phyloP scores from a whole-genome alignment of 1,140 invertebrate species.

The Drosophila carrolli region DNA sequence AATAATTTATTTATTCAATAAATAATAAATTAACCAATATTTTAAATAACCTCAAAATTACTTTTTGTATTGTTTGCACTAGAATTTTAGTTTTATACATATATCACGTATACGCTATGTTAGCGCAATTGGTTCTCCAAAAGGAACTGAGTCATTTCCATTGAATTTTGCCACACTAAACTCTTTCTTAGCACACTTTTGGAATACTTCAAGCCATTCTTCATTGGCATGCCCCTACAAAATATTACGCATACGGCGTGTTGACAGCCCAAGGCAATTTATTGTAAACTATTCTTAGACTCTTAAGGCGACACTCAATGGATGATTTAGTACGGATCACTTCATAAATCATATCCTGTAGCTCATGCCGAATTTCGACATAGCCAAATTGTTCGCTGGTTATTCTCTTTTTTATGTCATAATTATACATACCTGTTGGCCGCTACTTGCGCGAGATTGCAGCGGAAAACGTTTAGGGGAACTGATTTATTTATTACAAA shows the following conservation, averaged over 20 bases:
- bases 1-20: no score
- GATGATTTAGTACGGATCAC: slow-evolving; percentile 38
- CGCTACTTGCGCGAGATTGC: slow-evolving; percentile 29
- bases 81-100: neutral
- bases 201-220: neutral
- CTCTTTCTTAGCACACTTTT: slow-evolving; percentile 11
- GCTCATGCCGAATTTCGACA: slow-evolving; percentile 31
- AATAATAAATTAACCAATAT: no score
- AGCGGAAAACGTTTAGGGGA: slow-evolving; percentile 54
- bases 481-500: slow-evolving; percentile 76
- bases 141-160: neutral
- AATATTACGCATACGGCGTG: slow-evolving; percentile 45
- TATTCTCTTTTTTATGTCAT: slow-evolving; percentile 34
- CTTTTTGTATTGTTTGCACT: neutral
- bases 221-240: slow-evolving; percentile 19
- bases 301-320: slow-evolving; percentile 19
- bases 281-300: slow-evolving; percentile 18
- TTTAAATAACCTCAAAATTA: no score
- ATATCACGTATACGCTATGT: slow-evolving; percentile 32
- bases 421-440: slow-evolving; percentile 41
- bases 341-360: slow-evolving; percentile 36
- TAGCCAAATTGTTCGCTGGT: slow-evolving; percentile 10
- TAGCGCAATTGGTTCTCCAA: neutral
- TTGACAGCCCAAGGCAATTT: slow-evolving; percentile 36
- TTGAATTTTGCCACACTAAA: neutral